phyloP scores from a whole-genome alignment of 2,888 invertebrate species.

The Cryptocephalus primarius region DNA sequence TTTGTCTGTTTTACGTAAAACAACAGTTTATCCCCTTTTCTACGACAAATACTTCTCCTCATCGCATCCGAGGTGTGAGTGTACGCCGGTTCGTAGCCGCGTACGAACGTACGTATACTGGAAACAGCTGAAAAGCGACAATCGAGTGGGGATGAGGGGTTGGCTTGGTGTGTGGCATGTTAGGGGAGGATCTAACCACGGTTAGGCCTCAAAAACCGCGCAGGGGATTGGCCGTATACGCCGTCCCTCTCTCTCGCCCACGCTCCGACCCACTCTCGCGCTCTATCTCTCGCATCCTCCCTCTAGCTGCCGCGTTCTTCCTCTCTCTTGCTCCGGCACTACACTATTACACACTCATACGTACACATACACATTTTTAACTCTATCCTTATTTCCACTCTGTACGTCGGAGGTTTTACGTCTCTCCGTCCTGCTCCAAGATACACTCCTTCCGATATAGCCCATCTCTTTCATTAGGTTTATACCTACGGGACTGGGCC shows the following conservation, averaged over 20 bases:
- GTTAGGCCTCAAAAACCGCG: slow-evolving; percentile 41
- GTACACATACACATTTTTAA: too few relatives aligned
- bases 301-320: background rate
- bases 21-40: too few relatives aligned
- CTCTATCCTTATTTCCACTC: too few relatives aligned
- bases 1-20: too few relatives aligned
- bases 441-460: background rate
- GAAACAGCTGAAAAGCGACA: slow-evolving; percentile 21
- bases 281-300: slow-evolving; percentile 9
- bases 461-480: slow-evolving; percentile 1
- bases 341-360: too few relatives aligned
- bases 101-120: slow-evolving; percentile 1
- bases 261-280: slow-evolving; percentile 14
- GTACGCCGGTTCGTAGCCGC: too few relatives aligned
- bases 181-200: slow-evolving; percentile 41
- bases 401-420: too few relatives aligned
- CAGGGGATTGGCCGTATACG: slow-evolving; percentile 37
- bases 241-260: slow-evolving; percentile 26
- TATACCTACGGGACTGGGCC: background rate
- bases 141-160: slow-evolving; percentile 22
- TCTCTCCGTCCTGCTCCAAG: too few relatives aligned
- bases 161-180: slow-evolving; percentile 36
- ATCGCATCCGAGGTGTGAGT: too few relatives aligned
- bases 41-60: too few relatives aligned
- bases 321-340: background rate